Evolutionary conservation across 2,113 vertebrate genomes (phyloP), one percentile per base, ranked within the genome.

Genomic region (Clarias batrachus): DNA sequence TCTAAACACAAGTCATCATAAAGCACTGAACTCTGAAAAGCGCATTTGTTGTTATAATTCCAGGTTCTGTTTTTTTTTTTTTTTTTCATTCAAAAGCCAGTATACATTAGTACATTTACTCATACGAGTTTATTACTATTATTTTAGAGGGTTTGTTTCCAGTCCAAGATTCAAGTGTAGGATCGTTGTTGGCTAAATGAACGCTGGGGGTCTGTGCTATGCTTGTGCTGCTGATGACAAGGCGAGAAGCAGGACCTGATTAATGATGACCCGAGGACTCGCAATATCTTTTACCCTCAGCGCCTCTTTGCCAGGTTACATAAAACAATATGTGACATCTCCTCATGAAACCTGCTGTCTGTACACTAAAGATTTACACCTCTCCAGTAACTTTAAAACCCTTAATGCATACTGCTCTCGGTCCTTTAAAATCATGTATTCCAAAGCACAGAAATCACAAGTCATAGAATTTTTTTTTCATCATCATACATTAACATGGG

Each of bases 211-310:
- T 41, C 37, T 74, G 21, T 48, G 21, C 37, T 25, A 52, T 52
- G 41, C 48, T 54, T 76, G 73, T 76, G 6, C 41, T 76, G 41
- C 73, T 76, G 73, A 76, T 76, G 25, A 76, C 21, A 52, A 85
- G 71, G 7, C 23, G 60, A 76, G 17, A 83, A n/a, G 48, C 48
- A 76, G 25, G 14, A 30, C 60, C 56, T 85, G 57, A 76, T 63
- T 52, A 76, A 52, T 56, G n/a, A 56, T 56, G 14, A 30, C 74
- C 48, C 48, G n/a, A 16, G 3, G 33, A 76, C 54, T 57, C 21
- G 14, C 37, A 27, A 21, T 83, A 54, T 71, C 57, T 70, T 57
- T 66, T 16, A 83, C 48, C 80, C 21, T 52, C 33, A 70, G 68
- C 9, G 37, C 11, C 27, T 59, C 66, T 56, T 59, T 66, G 25